These are phyloP conservation scores for Octopus sinensis DNA, from an alignment of 1,140 invertebrate species.

Conservation along the genomic window DNA sequence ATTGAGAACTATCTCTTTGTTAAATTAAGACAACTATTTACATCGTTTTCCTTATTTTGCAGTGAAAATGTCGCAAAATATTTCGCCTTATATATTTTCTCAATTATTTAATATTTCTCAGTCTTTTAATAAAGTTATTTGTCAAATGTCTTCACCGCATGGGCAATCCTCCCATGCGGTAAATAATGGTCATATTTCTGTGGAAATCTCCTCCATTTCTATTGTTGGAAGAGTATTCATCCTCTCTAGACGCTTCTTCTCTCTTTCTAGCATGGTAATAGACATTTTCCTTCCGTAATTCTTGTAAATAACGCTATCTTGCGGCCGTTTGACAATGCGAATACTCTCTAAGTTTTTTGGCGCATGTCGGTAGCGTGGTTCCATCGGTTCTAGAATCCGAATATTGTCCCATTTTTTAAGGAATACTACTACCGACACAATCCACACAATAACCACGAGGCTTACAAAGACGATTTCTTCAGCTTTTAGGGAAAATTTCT, in stretches of 20 bases:
- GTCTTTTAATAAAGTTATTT: too few species aligned
- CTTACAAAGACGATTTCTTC: constrained; percentile 45
- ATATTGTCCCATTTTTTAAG: constrained; percentile 48
- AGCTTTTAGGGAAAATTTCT: constrained; percentile 22
- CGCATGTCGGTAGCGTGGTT: constrained; percentile 42
- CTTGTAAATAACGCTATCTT: constrained; percentile 54
- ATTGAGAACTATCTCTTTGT: too few species aligned
- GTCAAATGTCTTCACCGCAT: not conserved
- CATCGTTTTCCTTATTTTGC: too few species aligned
- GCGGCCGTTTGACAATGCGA: constrained; percentile 43
- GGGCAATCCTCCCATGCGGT: not conserved
- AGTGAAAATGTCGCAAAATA: too few species aligned
- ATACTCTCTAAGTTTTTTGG: constrained; percentile 53
- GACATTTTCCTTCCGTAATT: constrained; percentile 49
- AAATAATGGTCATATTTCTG: constrained; percentile 34
- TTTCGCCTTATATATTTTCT: too few species aligned
- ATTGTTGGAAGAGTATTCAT: constrained; percentile 45
- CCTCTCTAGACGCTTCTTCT: constrained; percentile 44
- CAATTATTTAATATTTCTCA: too few species aligned
- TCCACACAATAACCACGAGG: constrained; percentile 43
- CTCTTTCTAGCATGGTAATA: constrained; percentile 45
- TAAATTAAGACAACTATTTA: too few species aligned
- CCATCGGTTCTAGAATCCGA: constrained; percentile 45
- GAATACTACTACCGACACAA: constrained; percentile 43
- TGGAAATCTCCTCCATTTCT: constrained; percentile 37